Evolutionary conservation across 2,113 vertebrate genomes (phyloP), one percentile per base, ranked within the genome.

Genomic region (Ochotona curzoniae): DNA sequence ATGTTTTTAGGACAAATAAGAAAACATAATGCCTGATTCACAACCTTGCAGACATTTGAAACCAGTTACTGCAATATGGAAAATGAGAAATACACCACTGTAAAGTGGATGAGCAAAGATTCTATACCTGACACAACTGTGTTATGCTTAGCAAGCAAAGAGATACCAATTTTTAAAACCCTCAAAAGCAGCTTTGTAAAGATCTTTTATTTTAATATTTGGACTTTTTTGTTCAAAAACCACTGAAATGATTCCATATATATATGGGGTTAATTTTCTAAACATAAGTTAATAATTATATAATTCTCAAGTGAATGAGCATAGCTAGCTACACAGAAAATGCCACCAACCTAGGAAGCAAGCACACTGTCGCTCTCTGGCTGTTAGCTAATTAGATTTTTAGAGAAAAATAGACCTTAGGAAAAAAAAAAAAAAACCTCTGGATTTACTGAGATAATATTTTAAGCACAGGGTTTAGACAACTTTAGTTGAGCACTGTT

Each of bases 261-360:
- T n/a, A 44, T 44, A 44, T 70, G 83, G 35, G 7, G 71, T 79
- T 90, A 76, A 83, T 87, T 76, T 71, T 32, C 54, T 73, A 49
- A 83, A 89, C 51, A 54, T 54, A 83, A 69, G 61, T 12, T 61
- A 69, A 38, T 70, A 2, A 79, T 49, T 92, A 49, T 83, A 11
- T 25, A 69, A 86, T 86, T 93, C 49, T 67, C 17, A 80, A 63
- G 51, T 74, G 86, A 86, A 86, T 86, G 28, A 93, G 51, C 18
- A 47, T 85, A 85, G 61, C 35, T 85, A 63, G 20, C 74, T 88
- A 78, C 81, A 57, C 10, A 93, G 38, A 38, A 70, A 81, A 89
- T 28, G 30, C 15, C 18, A 51, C 54, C 14, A 61, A n/a, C 17
- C 12, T 93, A 73, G 21, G 63, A 70, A 66, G 64, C 63, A 92